Conservation (phyloP, 1,140 invertebrate genomes). For the Eufriesea mexicana region DNA sequence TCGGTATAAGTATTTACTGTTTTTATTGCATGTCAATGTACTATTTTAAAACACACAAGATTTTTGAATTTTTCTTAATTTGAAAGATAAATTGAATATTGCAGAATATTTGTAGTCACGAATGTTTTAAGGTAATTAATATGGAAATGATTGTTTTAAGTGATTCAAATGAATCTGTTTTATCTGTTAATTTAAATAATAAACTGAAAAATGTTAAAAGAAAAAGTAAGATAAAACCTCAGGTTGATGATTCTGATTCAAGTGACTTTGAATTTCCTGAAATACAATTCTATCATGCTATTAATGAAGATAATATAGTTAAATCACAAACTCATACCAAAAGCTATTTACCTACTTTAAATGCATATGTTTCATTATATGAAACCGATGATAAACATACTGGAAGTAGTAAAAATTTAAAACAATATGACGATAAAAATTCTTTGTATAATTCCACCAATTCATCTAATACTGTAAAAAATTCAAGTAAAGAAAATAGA, state of each 20-base stretch:
- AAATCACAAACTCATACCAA: not conserved
- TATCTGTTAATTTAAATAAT: not conserved
- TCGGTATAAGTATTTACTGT: not conserved
- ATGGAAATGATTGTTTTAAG: conserved; percentile 61
- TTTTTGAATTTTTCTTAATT: not conserved
- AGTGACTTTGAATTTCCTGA: conserved; percentile 63
- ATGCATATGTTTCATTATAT: not conserved
- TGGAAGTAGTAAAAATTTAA: not conserved
- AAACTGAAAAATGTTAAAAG: not conserved
- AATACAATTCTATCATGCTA: conserved; percentile 55
- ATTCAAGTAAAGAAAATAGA: not conserved
- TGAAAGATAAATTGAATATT: not conserved
- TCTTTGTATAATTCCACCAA: not conserved
- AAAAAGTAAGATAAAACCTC: not conserved
- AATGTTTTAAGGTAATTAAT: conserved; percentile 22
- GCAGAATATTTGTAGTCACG: not conserved
- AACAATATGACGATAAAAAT: not conserved
- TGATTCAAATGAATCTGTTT: conserved; percentile 56
- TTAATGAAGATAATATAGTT: not conserved
- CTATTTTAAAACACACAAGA: not conserved
- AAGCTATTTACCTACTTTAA: not conserved
- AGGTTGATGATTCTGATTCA: not conserved
- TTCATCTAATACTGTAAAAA: conserved; percentile 6
- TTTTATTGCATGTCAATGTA: not conserved
- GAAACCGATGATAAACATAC: not conserved